phyloP scores from a whole-genome alignment of 1,140 invertebrate species.

The Drosophila paulistorum region DNA sequence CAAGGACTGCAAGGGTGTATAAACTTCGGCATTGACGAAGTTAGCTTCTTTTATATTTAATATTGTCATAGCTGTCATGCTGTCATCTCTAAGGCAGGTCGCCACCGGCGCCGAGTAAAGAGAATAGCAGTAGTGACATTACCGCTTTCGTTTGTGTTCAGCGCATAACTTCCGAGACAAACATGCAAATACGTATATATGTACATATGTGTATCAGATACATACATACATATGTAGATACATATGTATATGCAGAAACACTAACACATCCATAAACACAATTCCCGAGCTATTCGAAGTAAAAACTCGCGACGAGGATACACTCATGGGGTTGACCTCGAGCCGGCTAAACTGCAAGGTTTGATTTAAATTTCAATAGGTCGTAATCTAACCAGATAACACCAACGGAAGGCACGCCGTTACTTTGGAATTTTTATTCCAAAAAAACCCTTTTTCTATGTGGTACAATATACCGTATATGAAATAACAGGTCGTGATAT shows the following conservation, averaged over 20 bases:
- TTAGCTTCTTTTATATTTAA: too few relatives aligned
- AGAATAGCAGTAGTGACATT: constrained; percentile 47
- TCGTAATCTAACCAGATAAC: too few relatives aligned
- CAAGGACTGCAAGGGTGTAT: too few relatives aligned
- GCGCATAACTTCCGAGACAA: constrained; percentile 80
- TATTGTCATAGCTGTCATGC: background rate
- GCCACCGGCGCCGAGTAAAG: constrained; percentile 55
- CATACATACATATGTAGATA: constrained; percentile 31
- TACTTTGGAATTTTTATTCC: too few relatives aligned
- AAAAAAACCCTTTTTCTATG: too few relatives aligned
- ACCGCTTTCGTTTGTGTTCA: constrained; percentile 77
- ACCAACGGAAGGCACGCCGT: too few relatives aligned
- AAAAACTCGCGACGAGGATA: constrained; percentile 63
- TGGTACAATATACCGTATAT: too few relatives aligned
- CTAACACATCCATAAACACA: constrained; percentile 24
- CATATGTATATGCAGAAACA: constrained; percentile 18
- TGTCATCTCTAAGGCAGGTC: constrained; percentile 46
- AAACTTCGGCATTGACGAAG: too few relatives aligned
- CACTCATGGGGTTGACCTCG: constrained; percentile 20
- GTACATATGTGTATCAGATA: background rate
- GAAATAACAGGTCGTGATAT: too few relatives aligned
- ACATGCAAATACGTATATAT: constrained; percentile 73
- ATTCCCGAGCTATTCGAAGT: constrained; percentile 65
- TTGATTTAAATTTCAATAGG: too few relatives aligned
- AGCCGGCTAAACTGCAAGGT: too few relatives aligned